Evolutionary conservation across 2,113 vertebrate species (phyloP).

Genomic region (Plotosus lineatus): DNA sequence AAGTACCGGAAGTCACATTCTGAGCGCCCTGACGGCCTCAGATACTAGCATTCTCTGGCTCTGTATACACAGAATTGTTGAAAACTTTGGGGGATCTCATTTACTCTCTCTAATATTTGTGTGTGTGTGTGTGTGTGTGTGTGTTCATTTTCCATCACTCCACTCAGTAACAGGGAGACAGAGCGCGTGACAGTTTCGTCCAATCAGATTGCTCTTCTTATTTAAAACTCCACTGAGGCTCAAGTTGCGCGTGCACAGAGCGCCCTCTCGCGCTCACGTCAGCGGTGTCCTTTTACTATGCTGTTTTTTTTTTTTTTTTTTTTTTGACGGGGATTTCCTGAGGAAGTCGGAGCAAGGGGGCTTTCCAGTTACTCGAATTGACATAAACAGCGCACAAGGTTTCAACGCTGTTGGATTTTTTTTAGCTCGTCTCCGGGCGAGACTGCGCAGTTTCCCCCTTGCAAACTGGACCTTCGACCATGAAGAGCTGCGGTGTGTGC

Average conservation of each 20-base stretch:
- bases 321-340: conserved; percentile 77
- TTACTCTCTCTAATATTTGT: too few relatives aligned
- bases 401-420: conserved; percentile 37
- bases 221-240: neutral
- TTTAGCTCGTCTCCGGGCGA: conserved; percentile 24
- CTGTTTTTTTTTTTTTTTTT: conserved; percentile 49
- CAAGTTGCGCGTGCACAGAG: neutral
- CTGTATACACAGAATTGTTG: too few relatives aligned
- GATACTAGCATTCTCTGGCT: too few relatives aligned
- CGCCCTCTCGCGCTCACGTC: conserved; percentile 39
- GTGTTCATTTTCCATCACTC: neutral
- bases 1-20: too few relatives aligned
- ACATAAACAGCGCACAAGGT: conserved; percentile 50
- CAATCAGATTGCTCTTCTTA: neutral
- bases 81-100: too few relatives aligned
- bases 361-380: conserved; percentile 62
- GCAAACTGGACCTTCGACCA: conserved; percentile 31
- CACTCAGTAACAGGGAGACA: neutral
- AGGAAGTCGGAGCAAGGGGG: conserved; percentile 73
- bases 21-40: too few relatives aligned
- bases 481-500: conserved; percentile 37
- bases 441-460: conserved; percentile 18
- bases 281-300: conserved; percentile 41
- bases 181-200: neutral
- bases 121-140: too few relatives aligned